Evolutionary conservation across 2,888 invertebrate species (phyloP), one percentile per base, ranked within the genome.

Genomic region (Drosophila nr. perissopoda): DNA sequence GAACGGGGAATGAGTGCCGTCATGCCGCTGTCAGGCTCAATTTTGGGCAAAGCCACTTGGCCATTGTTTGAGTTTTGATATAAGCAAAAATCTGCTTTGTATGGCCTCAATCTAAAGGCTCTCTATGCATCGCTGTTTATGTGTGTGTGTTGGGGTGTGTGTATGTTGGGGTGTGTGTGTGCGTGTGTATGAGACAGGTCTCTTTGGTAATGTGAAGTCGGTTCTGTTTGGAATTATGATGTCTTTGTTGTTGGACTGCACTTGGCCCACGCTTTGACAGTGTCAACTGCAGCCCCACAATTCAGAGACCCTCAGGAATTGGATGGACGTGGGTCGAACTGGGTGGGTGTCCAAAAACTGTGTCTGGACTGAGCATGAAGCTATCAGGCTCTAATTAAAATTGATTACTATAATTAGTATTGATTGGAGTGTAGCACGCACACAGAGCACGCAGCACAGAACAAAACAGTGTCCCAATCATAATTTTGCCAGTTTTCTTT

Each of bases 331-430:
- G 52, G 31, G n/a, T 36, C 38, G 27, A 8, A 27, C 27, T 49
- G 56, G 27, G 13, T 29, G 10, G 27, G 6, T 34, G 7, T n/a
- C 2, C 16, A 10, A 10, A 27, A 27, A 59, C 13, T 49, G 53
- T 36, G 34, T 31, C 18, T 38, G 45, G 11, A 27, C 51, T 18
- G 53, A 25, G 59, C 67, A 56, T 67, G 33, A 56, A 68, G 68
- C 69, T 68, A 83, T 69, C 64, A 56, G 61, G 67, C 75, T 76
- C 89, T 86, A 87, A 87, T 87, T 87, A 90, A 86, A 87, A 87
- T 87, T 90, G 90, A 87, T 90, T 90, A 89, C 87, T 74, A 83
- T 86, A 90, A 83, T 87, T 88, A 74, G 69, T 90, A 87, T 90
- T 83, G 87, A 87, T 90, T 77, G 83, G 65, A 48, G 42, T 48